Evolutionary conservation across 2,888 invertebrate species (phyloP).

Genomic region (Tanypteryx hageni): DNA sequence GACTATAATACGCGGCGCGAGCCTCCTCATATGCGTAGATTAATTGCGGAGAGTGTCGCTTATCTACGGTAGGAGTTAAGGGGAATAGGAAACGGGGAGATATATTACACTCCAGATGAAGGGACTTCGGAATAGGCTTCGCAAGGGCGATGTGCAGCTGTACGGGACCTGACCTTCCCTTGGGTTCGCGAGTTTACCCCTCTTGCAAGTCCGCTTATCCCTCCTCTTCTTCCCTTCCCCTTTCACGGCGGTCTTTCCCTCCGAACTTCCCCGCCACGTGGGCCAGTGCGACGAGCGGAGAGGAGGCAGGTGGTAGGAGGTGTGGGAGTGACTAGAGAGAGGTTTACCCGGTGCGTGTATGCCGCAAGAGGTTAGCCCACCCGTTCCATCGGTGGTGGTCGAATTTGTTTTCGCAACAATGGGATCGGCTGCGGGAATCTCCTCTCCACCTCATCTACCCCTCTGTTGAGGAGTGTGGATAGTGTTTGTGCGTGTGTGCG

Average conservation of each 20-base stretch:
- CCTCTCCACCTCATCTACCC: neutral
- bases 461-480: neutral
- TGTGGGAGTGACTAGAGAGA: neutral
- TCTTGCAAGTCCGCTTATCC: neutral
- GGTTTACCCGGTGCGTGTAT: too few relatives aligned
- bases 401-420: too few relatives aligned
- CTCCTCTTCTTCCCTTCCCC: neutral
- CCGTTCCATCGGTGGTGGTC: neutral
- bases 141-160: conserved; percentile 7
- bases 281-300: neutral
- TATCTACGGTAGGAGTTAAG: neutral
- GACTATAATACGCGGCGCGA: neutral
- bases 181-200: neutral
- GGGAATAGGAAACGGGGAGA: too few relatives aligned
- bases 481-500: neutral
- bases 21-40: neutral
- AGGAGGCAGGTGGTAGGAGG: neutral
- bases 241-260: neutral
- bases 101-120: too few relatives aligned
- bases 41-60: neutral
- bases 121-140: neutral
- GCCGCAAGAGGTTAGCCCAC: neutral
- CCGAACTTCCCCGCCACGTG: neutral
- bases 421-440: neutral
- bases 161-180: conserved; percentile 19